Evolutionary conservation across 2,113 vertebrate species (phyloP).

Genomic region (Myotis yumanensis): DNA sequence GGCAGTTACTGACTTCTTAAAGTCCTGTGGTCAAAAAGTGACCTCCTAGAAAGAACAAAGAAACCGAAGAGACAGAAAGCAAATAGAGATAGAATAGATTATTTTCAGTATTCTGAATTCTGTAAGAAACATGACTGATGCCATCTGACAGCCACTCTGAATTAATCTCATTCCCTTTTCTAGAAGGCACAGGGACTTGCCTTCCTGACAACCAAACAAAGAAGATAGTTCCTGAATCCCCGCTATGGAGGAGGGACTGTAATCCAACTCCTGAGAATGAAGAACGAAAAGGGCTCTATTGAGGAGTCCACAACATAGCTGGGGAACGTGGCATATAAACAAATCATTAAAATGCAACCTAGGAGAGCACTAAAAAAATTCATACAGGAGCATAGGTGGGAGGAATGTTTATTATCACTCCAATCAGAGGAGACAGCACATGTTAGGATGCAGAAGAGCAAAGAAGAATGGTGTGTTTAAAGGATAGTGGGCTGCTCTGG

Average conservation of each 20-base stretch:
- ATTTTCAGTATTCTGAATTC: background rate
- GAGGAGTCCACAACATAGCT: background rate
- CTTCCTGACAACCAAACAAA: slow-evolving; percentile 9
- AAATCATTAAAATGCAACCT: background rate
- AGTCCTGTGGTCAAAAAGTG: background rate
- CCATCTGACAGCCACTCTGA: background rate
- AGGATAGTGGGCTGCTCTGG: background rate
- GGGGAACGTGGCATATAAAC: background rate
- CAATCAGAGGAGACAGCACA: background rate
- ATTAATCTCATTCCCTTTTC: background rate
- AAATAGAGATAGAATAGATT: background rate
- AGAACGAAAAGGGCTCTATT: background rate
- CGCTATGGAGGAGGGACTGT: background rate
- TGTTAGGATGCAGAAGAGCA: background rate
- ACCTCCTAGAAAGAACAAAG: background rate
- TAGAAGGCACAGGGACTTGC: background rate
- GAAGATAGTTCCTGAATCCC: background rate
- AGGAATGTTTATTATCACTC: background rate
- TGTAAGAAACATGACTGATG: background rate
- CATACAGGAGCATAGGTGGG: background rate
- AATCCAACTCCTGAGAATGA: background rate
- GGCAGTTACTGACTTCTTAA: background rate
- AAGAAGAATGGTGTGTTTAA: background rate
- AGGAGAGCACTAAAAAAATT: background rate
- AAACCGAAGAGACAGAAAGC: background rate